These are phyloP conservation scores for Colletes collaris DNA, from an alignment of 2,888 invertebrate genomes.

Conservation along the genomic window DNA sequence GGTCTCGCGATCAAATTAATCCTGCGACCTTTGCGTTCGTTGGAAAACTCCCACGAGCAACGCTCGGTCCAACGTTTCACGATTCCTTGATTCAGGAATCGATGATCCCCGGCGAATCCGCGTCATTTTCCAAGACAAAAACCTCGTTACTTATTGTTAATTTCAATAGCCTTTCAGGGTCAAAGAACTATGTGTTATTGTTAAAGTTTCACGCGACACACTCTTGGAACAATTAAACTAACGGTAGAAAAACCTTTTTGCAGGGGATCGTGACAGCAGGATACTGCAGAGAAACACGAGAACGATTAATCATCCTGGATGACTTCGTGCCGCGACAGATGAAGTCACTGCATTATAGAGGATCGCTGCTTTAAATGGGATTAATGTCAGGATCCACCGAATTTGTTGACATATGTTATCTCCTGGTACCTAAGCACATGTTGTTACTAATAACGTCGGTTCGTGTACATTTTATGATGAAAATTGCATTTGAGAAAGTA, in stretches of 20 bases:
- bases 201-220: neutral
- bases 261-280: conserved; percentile 1
- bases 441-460: neutral
- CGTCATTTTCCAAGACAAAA: no score
- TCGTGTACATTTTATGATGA: no score
- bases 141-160: no score
- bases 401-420: conserved; percentile 43
- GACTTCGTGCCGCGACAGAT: conserved; percentile 40
- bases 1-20: conserved; percentile 56
- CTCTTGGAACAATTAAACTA: neutral
- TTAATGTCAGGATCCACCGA: conserved; percentile 56
- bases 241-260: neutral
- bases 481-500: no score
- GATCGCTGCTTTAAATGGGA: conserved; percentile 58
- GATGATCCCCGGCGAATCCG: no score
- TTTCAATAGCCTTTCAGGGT: no score
- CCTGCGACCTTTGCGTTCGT: conserved; percentile 28
- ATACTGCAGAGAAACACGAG: conserved; percentile 3
- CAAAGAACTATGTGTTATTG: neutral
- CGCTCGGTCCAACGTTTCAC: neutral
- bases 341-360: conserved; percentile 59
- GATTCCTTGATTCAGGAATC: neutral
- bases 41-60: neutral
- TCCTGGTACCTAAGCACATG: neutral
- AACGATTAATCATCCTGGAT: conserved; percentile 60